A percentile compares a stretch with the other conserved stretches of the same genome.
Conservation (phyloP, 2,113 vertebrate genomes). For the Chaetodon auriga region DNA sequence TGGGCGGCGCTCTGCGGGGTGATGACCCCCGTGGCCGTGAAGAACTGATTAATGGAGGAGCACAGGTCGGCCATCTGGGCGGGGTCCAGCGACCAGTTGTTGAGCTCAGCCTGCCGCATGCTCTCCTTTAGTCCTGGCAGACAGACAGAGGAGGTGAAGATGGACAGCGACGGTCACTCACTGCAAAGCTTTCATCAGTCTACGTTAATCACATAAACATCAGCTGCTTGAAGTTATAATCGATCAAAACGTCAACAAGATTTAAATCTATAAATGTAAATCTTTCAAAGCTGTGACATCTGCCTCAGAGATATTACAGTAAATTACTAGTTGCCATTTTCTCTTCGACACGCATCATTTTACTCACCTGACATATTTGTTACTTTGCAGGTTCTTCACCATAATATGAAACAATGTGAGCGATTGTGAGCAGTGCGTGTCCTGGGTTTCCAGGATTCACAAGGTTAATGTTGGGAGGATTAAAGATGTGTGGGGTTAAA, state of each 20-base stretch:
- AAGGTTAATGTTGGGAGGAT: background rate
- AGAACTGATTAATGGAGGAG: slow-evolving; percentile 92
- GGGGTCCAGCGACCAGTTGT: slow-evolving; percentile 91
- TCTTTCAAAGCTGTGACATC: background rate
- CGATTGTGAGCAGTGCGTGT: background rate
- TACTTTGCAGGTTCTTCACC: background rate
- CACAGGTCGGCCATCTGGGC: slow-evolving; percentile 90
- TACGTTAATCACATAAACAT: too few relatives aligned
- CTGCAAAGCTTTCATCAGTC: background rate
- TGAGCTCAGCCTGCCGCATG: slow-evolving; percentile 91
- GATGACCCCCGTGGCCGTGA: slow-evolving; percentile 90
- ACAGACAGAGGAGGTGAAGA: background rate
- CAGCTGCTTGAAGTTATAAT: too few relatives aligned
- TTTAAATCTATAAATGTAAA: too few relatives aligned
- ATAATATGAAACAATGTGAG: background rate
- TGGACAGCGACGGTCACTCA: background rate
- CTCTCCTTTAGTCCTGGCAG: slow-evolving; percentile 89
- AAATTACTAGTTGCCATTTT: background rate
- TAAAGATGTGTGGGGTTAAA: background rate
- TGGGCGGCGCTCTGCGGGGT: slow-evolving; percentile 85
- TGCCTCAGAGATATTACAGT: background rate
- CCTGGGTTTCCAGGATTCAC: background rate
- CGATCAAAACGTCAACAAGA: too few relatives aligned
- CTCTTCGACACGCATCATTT: background rate
- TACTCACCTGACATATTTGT: background rate